These are phyloP conservation scores for Tachina lurida DNA, from an alignment of 2,888 invertebrate genomes.

Conservation along the genomic window DNA sequence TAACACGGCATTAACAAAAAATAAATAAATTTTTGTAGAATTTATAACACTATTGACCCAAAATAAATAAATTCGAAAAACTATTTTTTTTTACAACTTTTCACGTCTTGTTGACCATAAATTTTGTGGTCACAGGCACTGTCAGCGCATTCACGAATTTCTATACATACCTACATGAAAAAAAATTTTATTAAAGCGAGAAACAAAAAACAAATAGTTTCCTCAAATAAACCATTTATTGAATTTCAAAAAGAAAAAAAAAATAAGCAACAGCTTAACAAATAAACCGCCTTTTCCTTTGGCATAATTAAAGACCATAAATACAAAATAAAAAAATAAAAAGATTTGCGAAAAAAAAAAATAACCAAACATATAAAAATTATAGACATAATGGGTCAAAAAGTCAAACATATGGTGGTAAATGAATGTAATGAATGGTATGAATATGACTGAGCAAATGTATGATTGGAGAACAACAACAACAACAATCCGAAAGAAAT, in stretches of 20 bases:
- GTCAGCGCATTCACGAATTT: constrained; percentile 56
- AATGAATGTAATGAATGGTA: constrained; percentile 51
- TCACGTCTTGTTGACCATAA: constrained; percentile 48
- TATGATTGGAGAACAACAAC: constrained; percentile 37
- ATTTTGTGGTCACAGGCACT: constrained; percentile 56
- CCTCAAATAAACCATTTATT: constrained; percentile 51
- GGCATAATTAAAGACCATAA: constrained; percentile 70
- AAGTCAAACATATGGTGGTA: constrained; percentile 71
- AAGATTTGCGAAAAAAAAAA: not conserved
- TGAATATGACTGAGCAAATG: constrained; percentile 40
- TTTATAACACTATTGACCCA: constrained; percentile 59
- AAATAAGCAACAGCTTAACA: constrained; percentile 34
- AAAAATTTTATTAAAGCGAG: constrained; percentile 16
- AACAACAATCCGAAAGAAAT: not conserved
- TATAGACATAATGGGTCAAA: constrained; percentile 69
- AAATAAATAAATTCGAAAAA: constrained; percentile 56
- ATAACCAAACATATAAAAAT: constrained; percentile 37
- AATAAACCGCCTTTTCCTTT: constrained; percentile 62
- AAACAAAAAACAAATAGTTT: constrained; percentile 28
- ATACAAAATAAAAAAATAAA: constrained; percentile 59
- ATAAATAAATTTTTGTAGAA: not conserved
- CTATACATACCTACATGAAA: constrained; percentile 21
- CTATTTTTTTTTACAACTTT: constrained; percentile 6
- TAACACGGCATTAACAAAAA: constrained; percentile 3
- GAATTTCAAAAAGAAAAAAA: constrained; percentile 24